Conservation (phyloP, 2,113 vertebrate genomes). For the Ascaphus truei region DNA sequence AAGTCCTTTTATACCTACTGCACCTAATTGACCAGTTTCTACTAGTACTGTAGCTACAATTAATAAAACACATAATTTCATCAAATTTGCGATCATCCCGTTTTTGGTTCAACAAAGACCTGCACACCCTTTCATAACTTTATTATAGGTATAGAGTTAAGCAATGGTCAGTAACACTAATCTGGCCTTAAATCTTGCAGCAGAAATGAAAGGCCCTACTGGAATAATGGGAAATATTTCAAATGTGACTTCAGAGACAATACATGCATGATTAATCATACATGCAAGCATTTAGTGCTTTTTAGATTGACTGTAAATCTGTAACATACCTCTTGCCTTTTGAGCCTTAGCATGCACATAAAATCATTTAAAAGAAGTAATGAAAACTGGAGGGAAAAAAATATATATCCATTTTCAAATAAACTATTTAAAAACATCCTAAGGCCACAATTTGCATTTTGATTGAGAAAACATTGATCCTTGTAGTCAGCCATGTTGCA, state of each 20-base stretch:
- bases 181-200: no score
- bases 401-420: conserved; percentile 13
- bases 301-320: background rate
- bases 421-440: conserved; percentile 10
- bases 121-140: no score
- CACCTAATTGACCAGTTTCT: no score
- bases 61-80: no score
- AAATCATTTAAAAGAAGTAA: conserved; percentile 2
- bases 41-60: no score
- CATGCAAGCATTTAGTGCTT: background rate
- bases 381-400: background rate
- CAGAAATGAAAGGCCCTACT: no score
- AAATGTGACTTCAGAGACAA: background rate
- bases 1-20: no score
- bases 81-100: no score
- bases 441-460: conserved; percentile 16
- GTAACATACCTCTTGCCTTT: background rate
- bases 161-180: no score
- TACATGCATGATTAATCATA: background rate
- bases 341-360: background rate
- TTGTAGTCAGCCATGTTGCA: conserved; percentile 2
- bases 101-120: no score
- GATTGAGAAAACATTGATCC: conserved; percentile 16
- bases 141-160: no score
- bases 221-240: background rate